A percentile compares a stretch with the other conserved stretches of the same genome.
phyloP scores from a whole-genome alignment of 1,140 invertebrate genomes.

The Agraylea sexmaculata region DNA sequence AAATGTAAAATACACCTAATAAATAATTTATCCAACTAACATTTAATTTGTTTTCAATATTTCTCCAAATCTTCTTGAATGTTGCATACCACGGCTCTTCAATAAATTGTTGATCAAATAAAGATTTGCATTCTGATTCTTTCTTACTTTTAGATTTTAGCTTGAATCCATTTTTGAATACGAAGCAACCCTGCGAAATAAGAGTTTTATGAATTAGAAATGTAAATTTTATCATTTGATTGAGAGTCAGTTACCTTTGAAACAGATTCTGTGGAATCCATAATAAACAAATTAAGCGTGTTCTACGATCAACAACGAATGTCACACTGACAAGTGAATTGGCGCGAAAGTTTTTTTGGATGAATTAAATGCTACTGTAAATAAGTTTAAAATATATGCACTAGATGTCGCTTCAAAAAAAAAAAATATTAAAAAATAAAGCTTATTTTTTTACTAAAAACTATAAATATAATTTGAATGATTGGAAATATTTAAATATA shows the following conservation, averaged over 20 bases:
- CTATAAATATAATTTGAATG: too few relatives aligned
- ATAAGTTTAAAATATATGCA: too few relatives aligned
- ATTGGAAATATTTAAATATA: too few relatives aligned
- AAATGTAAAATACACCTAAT: slow-evolving; percentile 6
- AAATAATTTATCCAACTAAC: slow-evolving; percentile 7
- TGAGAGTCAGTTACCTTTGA: slow-evolving; percentile 12
- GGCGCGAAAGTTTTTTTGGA: too few relatives aligned
- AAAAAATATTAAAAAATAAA: too few relatives aligned
- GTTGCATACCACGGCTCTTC: slow-evolving; percentile 13
- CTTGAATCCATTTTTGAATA: slow-evolving; percentile 18
- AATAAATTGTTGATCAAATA: slow-evolving; percentile 15
- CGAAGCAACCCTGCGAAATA: slow-evolving; percentile 16
- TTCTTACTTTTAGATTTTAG: slow-evolving; percentile 4
- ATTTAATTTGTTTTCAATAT: slow-evolving; percentile 15
- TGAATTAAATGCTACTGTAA: too few relatives aligned
- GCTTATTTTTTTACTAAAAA: too few relatives aligned
- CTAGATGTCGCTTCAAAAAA: too few relatives aligned
- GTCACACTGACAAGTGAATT: too few relatives aligned
- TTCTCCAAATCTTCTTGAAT: slow-evolving; percentile 11
- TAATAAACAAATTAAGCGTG: neutral
- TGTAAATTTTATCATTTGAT: too few relatives aligned
- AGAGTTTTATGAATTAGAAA: slow-evolving; percentile 6
- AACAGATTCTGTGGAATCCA: slow-evolving; percentile 7
- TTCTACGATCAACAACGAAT: too few relatives aligned
- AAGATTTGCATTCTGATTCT: slow-evolving; percentile 1